Evolutionary conservation across 2,888 invertebrate species (phyloP).

Genomic region (Phengaris arion): DNA sequence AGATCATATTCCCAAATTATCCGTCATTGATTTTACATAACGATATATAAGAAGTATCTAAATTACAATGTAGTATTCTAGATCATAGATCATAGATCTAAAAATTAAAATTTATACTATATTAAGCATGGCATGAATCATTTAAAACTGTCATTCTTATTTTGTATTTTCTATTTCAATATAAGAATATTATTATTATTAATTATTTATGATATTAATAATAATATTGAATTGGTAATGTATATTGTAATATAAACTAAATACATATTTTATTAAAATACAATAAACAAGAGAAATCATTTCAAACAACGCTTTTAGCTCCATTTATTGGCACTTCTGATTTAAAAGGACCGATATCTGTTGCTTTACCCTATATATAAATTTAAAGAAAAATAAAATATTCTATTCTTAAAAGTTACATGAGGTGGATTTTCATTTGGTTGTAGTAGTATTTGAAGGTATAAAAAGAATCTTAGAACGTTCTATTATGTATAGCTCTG

Average conservation of each 20-base stretch:
- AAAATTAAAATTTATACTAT: too few relatives aligned
- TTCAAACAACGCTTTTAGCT: background rate
- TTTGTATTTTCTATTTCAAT: too few relatives aligned
- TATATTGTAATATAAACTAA: background rate
- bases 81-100: too few relatives aligned
- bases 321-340: background rate
- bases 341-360: background rate
- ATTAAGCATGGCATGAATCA: too few relatives aligned
- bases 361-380: background rate
- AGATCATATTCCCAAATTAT: too few relatives aligned
- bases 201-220: too few relatives aligned
- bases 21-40: too few relatives aligned
- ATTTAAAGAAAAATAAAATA: conserved; percentile 4
- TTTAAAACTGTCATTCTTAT: too few relatives aligned
- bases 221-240: too few relatives aligned
- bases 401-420: conserved; percentile 39
- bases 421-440: conserved; percentile 70
- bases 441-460: conserved; percentile 66
- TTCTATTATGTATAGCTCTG: background rate
- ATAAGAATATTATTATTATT: too few relatives aligned
- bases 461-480: conserved; percentile 33
- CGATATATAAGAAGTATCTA: too few relatives aligned
- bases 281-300: background rate
- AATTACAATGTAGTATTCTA: too few relatives aligned
- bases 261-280: background rate